Percentiles rank a stretch among this genome's conserved stretches.
These are phyloP conservation scores for Rhegmatorhina hoffmannsi DNA, from an alignment of 2,113 vertebrate genomes.

Conservation along the genomic window DNA sequence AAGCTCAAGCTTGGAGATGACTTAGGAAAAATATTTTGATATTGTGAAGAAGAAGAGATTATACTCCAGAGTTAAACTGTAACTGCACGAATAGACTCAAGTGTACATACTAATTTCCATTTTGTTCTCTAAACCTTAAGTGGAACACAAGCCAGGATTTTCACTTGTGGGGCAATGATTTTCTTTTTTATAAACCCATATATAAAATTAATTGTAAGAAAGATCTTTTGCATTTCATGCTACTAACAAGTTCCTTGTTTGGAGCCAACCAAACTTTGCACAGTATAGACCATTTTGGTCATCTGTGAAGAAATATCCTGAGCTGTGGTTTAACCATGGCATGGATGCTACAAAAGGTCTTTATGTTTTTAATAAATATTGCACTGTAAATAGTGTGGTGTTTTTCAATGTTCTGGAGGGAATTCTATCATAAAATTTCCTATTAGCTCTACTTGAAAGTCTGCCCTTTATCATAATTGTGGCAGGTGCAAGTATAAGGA, in stretches of 20 bases:
- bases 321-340: not conserved
- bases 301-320: not conserved
- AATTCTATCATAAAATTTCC: not conserved
- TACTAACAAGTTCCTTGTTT: not conserved
- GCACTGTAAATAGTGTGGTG: rapidly evolving
- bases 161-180: not conserved
- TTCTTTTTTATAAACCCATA: not conserved
- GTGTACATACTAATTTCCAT: not conserved
- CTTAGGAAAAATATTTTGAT: constrained; percentile 45
- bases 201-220: not conserved
- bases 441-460: not conserved
- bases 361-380: not conserved
- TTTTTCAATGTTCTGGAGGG: not conserved
- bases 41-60: constrained; percentile 1
- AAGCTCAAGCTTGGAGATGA: not conserved
- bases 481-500: constrained; percentile 22
- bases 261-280: not conserved
- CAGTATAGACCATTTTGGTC: not conserved
- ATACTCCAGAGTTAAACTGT: not conserved
- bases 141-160: constrained; percentile 12
- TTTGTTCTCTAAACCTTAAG: not conserved
- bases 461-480: not conserved
- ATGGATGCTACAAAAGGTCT: not conserved
- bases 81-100: not conserved
- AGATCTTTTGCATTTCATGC: not conserved